Conservation (phyloP, 2,113 vertebrate genomes). For the Onychostruthus taczanowskii region DNA sequence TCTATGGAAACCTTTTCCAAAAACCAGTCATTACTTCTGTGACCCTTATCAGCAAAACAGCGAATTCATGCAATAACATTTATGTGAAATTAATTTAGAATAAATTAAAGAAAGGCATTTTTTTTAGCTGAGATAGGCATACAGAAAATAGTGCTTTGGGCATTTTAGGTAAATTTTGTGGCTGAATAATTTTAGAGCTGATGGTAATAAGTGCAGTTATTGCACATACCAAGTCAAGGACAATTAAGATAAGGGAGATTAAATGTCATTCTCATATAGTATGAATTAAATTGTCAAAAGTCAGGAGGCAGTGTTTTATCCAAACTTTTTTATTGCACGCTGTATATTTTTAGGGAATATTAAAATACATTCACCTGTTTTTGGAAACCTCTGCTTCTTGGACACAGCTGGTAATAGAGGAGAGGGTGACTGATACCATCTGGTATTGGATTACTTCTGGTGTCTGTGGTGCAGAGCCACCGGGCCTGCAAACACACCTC, state of each 20-base stretch:
- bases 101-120: not conserved
- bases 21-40: not conserved
- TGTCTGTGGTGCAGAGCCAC: not conserved
- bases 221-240: not conserved
- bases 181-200: constrained; percentile 28
- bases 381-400: not conserved
- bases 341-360: not conserved
- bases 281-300: not conserved
- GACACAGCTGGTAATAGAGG: not conserved
- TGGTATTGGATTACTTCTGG: not conserved
- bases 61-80: not conserved
- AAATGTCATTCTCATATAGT: not conserved
- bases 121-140: not conserved
- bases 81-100: not conserved
- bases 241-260: constrained; percentile 37
- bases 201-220: not conserved
- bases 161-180: not conserved
- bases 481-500: not conserved
- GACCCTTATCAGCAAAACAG: not conserved
- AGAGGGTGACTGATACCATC: not conserved
- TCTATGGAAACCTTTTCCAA: not conserved
- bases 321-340: not conserved
- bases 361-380: not conserved
- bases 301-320: not conserved
- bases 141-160: not conserved